These are phyloP conservation scores for Cricetomys ansorgei DNA, from an alignment of 2,113 vertebrate genomes.

Conservation along the genomic window DNA sequence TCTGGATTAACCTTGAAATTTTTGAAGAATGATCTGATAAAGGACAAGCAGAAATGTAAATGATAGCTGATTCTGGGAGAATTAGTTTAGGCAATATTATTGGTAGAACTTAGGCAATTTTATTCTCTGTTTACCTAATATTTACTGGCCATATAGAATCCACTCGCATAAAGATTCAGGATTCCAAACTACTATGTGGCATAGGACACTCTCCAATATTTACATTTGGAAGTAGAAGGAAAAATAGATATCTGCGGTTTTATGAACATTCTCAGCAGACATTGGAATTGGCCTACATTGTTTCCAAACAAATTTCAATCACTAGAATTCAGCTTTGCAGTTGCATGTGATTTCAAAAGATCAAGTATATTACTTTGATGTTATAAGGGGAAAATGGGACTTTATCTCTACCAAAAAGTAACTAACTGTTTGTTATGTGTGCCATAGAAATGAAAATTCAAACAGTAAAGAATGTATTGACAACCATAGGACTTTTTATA, in stretches of 20 bases:
- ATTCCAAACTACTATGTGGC: background rate
- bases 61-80: background rate
- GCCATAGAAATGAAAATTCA: background rate
- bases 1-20: background rate
- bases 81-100: background rate
- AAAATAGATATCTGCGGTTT: background rate
- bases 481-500: background rate
- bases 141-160: background rate
- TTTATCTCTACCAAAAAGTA: background rate
- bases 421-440: background rate
- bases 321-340: background rate
- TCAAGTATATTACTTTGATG: background rate
- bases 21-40: background rate
- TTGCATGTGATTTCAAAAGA: background rate
- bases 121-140: background rate
- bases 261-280: background rate
- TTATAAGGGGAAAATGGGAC: background rate
- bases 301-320: background rate
- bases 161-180: background rate
- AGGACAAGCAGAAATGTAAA: background rate
- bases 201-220: background rate
- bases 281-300: background rate
- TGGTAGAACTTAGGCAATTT: background rate
- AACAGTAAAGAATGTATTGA: background rate
- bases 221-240: background rate